Conservation (phyloP, 2,113 vertebrate genomes). For the Syrmaticus mikado region DNA sequence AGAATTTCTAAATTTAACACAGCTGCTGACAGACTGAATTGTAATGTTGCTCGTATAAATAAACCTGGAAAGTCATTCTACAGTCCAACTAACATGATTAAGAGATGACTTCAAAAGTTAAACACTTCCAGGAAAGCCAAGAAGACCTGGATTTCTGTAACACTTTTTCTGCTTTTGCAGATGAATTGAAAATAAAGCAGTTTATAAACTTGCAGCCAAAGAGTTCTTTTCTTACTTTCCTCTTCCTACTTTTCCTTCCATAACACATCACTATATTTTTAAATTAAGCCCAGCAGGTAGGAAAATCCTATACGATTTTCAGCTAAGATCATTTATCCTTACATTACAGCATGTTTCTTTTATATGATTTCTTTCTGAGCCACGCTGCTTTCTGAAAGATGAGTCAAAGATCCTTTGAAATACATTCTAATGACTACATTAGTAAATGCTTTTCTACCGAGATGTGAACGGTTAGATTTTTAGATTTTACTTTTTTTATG, state of each 20-base stretch:
- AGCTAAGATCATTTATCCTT: conserved; percentile 30
- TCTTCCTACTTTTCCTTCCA: not conserved
- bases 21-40: not conserved
- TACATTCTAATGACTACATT: conserved; percentile 25
- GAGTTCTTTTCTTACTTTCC: not conserved
- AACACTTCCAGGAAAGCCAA: not conserved
- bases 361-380: conserved; percentile 10
- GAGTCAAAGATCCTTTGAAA: conserved; percentile 30
- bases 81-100: not conserved
- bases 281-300: conserved; percentile 54
- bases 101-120: not conserved
- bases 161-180: not conserved
- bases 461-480: not conserved
- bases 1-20: not conserved
- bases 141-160: not conserved
- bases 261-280: not conserved
- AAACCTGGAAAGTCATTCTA: not conserved
- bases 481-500: conserved; percentile 17
- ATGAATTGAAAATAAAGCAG: not conserved
- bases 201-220: not conserved
- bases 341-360: conserved; percentile 4
- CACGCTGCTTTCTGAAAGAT: conserved; percentile 37
- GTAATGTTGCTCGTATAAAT: not conserved
- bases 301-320: conserved; percentile 22
- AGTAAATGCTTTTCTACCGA: conserved; percentile 20